Base-by-base conservation (phyloP, 2,113 vertebrate species). In the Chaenogobius annularis region DNA sequence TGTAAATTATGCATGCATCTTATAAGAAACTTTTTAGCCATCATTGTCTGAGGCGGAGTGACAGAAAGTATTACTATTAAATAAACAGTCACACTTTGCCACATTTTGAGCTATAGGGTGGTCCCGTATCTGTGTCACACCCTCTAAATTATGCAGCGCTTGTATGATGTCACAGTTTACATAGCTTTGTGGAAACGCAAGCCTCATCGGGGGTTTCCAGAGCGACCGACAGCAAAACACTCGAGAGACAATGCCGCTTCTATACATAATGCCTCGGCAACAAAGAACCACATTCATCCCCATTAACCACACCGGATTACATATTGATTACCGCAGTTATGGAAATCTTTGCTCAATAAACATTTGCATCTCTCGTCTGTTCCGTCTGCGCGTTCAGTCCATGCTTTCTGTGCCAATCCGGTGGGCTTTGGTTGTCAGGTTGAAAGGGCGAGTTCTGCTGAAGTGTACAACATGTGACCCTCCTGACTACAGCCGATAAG, bases 291-390 rank as follows among this genome's bases (percentile, higher is more conserved):
- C 56, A 87, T 85, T 87, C 70, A 58, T 85, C 74, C 79, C 81
- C 81, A 90, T 90, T 86, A 84, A 75, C 56, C 66, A 85, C 22
- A 75, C 66, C 52, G 85, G 90, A 91, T 91, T 87, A 87, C 83
- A 83, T 88, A 92, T 90, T 81, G 91, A 93, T 89, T 78, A 73
- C 48, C 48, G 73, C 64, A 55, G 82, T 86, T 89, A 89, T 79
- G 76, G 86, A 90, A 92, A 86, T 84, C 81, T 66, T 85, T 66
- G 67, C 84, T 87, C 83, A 79, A 82, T 74, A 80, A n/a, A 64
- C 85, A 88, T 89, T 68, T 77, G 71, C 40, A 69, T 75, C 46
- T 80, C 31, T 82, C 83, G 78, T 80, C 74, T 55, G 20, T 55
- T 70, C 80, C 58, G 69, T 55, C 58, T 68, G 66, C 10, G 0